These are phyloP conservation scores for Metalampra italica DNA, from an alignment of 2,888 invertebrate species.

Conservation along the genomic window DNA sequence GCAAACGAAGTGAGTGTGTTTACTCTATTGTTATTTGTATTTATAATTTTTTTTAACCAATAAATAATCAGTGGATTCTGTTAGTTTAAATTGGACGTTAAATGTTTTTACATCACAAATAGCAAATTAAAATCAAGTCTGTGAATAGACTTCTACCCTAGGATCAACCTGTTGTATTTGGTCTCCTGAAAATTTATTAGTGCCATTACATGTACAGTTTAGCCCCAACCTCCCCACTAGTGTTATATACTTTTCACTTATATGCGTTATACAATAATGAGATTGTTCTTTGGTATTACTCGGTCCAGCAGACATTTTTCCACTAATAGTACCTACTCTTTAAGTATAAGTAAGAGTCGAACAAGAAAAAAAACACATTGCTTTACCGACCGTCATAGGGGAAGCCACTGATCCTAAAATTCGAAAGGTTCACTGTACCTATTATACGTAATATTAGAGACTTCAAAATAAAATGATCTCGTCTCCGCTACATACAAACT, in stretches of 20 bases:
- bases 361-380: slow-evolving; percentile 14
- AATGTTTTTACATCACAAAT: too few species aligned
- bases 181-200: too few species aligned
- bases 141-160: too few species aligned
- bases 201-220: neutral
- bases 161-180: too few species aligned
- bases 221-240: neutral
- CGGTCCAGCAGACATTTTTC: slow-evolving; percentile 34
- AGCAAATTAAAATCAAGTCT: too few species aligned
- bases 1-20: too few species aligned
- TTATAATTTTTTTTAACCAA: too few species aligned
- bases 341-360: slow-evolving; percentile 14
- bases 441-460: neutral
- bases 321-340: slow-evolving; percentile 6
- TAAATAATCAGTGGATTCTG: too few species aligned
- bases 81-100: too few species aligned
- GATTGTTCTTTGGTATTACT: slow-evolving; percentile 50
- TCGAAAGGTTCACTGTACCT: neutral
- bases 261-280: slow-evolving; percentile 47
- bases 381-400: neutral
- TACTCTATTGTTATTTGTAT: too few species aligned
- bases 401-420: too few species aligned
- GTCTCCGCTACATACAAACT: too few species aligned
- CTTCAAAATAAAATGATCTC: neutral
- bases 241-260: slow-evolving; percentile 30